Percentiles rank a stretch among this genome's conserved stretches.
These are phyloP conservation scores for Calcarius lapponicus DNA, from an alignment of 2,797 vertebrate species.

Conservation along the genomic window DNA sequence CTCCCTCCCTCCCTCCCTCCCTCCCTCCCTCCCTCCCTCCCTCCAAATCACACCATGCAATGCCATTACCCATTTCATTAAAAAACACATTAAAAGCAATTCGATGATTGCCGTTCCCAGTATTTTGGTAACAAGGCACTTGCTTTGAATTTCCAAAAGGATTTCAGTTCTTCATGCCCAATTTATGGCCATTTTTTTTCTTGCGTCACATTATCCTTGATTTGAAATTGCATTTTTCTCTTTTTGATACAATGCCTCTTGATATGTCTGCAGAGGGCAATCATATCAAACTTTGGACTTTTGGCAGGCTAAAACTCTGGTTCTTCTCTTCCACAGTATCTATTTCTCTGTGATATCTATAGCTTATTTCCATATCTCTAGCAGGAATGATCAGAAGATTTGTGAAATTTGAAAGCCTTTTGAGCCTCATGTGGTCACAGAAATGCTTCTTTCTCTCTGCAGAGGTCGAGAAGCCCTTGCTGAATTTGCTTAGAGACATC, in stretches of 20 bases:
- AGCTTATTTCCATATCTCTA: not conserved
- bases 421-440: not conserved
- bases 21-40: not conserved
- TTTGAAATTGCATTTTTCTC: not conserved
- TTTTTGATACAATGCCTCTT: not conserved
- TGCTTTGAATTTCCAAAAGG: not conserved
- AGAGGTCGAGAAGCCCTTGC: not conserved
- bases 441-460: not conserved
- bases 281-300: not conserved
- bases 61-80: not conserved
- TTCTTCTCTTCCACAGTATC: not conserved
- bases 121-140: not conserved
- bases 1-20: too few relatives aligned
- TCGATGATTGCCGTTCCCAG: not conserved
- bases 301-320: not conserved
- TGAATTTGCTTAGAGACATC: not conserved
- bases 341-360: not conserved
- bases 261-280: not conserved
- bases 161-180: not conserved
- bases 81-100: not conserved
- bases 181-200: not conserved
- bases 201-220: not conserved
- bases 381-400: not conserved
- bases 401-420: not conserved
- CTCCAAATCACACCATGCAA: not conserved